Evolutionary conservation across 2,797 vertebrate species (phyloP).

Genomic region (Tauraco hartlaubi): DNA sequence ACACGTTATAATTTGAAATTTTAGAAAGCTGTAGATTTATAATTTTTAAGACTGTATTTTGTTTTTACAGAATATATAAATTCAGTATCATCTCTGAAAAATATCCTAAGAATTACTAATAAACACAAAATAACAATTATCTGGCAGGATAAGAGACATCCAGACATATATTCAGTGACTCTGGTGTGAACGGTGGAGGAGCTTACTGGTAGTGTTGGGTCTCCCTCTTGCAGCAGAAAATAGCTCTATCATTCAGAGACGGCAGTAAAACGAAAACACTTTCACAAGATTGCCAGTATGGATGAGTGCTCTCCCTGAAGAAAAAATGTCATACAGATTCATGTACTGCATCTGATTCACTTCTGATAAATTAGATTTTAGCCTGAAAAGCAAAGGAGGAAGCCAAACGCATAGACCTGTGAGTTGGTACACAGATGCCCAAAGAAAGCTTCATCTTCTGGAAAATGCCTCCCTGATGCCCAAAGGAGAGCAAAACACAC

Average conservation of each 20-base stretch:
- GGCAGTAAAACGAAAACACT: neutral
- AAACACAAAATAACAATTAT: neutral
- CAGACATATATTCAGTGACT: neutral
- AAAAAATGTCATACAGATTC: neutral
- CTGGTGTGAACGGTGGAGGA: neutral
- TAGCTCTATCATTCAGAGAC: neutral
- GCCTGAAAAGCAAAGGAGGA: neutral
- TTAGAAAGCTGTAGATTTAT: neutral
- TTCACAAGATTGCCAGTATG: neutral
- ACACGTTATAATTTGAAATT: neutral
- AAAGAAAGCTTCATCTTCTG: neutral
- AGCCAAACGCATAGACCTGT: neutral
- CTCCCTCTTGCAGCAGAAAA: neutral
- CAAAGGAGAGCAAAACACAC: neutral
- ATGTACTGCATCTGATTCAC: neutral
- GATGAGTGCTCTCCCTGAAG: neutral
- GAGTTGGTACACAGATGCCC: neutral
- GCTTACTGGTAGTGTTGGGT: rapidly evolving
- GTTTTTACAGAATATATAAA: neutral
- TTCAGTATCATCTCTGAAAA: neutral
- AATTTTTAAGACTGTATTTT: neutral
- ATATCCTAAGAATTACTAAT: neutral
- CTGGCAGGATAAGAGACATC: neutral
- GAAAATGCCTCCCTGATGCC: neutral
- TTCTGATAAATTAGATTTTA: neutral